Conservation (phyloP, 2,888 invertebrate species). For the Megastigmus dorsalis region DNA sequence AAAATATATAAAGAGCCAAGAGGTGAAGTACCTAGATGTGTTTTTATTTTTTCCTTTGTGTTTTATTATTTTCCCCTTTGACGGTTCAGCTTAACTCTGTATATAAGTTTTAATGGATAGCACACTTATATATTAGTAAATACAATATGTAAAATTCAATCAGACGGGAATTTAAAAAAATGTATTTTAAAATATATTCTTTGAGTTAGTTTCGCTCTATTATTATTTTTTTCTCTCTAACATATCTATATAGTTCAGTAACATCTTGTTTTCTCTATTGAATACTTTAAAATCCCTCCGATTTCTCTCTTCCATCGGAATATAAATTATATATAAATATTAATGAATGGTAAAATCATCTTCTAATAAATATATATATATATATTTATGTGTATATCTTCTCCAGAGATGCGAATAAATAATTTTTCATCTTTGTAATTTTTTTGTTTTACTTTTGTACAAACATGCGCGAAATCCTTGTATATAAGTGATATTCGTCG, state of each 20-base stretch:
- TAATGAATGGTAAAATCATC: constrained; percentile 43
- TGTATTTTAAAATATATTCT: constrained; percentile 47
- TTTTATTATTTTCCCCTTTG: background rate
- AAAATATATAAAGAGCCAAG: constrained; percentile 17
- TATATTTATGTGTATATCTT: constrained; percentile 42
- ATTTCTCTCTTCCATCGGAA: constrained; percentile 15
- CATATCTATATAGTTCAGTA: constrained; percentile 58
- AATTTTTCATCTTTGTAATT: constrained; percentile 12
- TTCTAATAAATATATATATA: constrained; percentile 45
- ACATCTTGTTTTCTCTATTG: constrained; percentile 45
- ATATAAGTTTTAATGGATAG: constrained; percentile 18
- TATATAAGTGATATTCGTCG: constrained; percentile 39
- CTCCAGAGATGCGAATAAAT: constrained; percentile 27
- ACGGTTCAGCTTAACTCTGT: constrained; percentile 3
- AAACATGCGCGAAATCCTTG: constrained; percentile 38
- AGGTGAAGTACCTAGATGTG: background rate
- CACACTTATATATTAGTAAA: constrained; percentile 27
- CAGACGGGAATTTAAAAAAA: constrained; percentile 37
- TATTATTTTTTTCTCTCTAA: constrained; percentile 55
- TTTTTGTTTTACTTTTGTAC: constrained; percentile 38
- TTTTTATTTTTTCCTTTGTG: background rate
- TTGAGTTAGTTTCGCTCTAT: constrained; percentile 19
- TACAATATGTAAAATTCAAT: constrained; percentile 28
- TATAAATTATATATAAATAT: constrained; percentile 51
- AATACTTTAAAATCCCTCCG: constrained; percentile 44